Evolutionary conservation across 2,888 invertebrate genomes (phyloP), one percentile per base, ranked within the genome.

Genomic region (Dynastes hyllus): DNA sequence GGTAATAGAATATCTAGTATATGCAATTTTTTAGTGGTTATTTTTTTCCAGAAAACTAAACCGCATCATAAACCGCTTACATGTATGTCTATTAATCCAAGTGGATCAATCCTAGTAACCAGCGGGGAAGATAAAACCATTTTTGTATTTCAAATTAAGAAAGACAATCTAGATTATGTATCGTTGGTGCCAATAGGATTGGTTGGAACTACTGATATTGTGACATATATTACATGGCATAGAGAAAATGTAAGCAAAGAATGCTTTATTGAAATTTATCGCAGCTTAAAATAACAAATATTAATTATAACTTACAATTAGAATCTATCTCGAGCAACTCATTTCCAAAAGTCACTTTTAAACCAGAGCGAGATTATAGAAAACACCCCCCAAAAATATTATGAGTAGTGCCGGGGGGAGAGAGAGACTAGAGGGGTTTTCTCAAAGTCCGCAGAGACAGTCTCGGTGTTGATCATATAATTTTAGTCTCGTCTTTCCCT

Each of bases 181-280:
- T 84, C 84, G 1, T 83, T 96, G 69, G 84, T 90, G 6, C 93
- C 94, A 22, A 90, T 95, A 58, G 95, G 95, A 0, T 95, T 92
- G 82, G 89, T 95, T 13, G 89, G 91, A 76, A 90, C 94, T 0
- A 91, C 92, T 0, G 93, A 93, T 65, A 89, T 91, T 66, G 92
- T 94, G 0, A 92, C 91, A 1, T 93, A 90, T 84, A 90, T 95
- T 85, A 91, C 92, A 11, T 96, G 95, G 95, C 92, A 93, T 84
- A 92, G 92, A 1, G 83, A 87, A 11, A 86, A 89, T 83, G 92
- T 93, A 87, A 85, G 85, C 4, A 82, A 79, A 66, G 16, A 29
- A 70, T 40, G 22, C 4, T 58, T 66, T 11, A 22, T 58, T 13
- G 76, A 40, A 78, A 9, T 40, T 51, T n/a, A n/a, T 9, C 2